Evolutionary conservation across 2,797 vertebrate genomes (phyloP), one percentile per base, ranked within the genome.

Genomic region (Syngnathus acus): DNA sequence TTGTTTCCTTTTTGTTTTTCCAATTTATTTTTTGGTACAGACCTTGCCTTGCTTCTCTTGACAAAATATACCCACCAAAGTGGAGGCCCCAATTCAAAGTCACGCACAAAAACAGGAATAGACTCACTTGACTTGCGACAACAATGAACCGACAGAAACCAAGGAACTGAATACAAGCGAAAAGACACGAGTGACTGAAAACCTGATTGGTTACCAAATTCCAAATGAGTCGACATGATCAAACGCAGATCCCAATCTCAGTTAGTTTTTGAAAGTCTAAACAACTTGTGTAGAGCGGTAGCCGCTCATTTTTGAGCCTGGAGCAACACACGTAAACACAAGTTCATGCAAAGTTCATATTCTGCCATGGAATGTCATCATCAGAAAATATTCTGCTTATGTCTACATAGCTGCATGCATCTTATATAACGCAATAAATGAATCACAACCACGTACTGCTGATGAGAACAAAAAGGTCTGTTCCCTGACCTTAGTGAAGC

Each of bases 301-400:
- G 62, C 61, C 53, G 60, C 61, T 67, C 66, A 10, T 62, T 68
- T 62, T 19, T 19, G 50, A 54, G 45, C 69, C 21, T 40, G 1
- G 17, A 65, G 53, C 32, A 9, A 40, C 48, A 38, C 64, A 81
- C 50, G 65, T 39, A 53, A 62, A 72, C 72, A 66, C 16, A 42
- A 74, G 72, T 76, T 82, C 72, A 74, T 0, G 2, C 6, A 5
- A 68, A 76, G 76, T 74, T 86, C 73, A 76, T 9, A 64, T 38
- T 68, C 32, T 69, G 66, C 64, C 68, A 68, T 32, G 14, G 14
- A 26, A 14, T 37, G 54, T 57, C 54, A 37, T 57, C 54, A 32
- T 57, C 13, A 57, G 13, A 57, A 37, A 68, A 72, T 74, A 66
- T 76, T 32, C 32, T 32, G 62, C 43, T 66, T 67, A 68, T 51